Evolutionary conservation across 23 tunicate genomes (phyloP).

Genomic region (Diplosoma virens): DNA sequence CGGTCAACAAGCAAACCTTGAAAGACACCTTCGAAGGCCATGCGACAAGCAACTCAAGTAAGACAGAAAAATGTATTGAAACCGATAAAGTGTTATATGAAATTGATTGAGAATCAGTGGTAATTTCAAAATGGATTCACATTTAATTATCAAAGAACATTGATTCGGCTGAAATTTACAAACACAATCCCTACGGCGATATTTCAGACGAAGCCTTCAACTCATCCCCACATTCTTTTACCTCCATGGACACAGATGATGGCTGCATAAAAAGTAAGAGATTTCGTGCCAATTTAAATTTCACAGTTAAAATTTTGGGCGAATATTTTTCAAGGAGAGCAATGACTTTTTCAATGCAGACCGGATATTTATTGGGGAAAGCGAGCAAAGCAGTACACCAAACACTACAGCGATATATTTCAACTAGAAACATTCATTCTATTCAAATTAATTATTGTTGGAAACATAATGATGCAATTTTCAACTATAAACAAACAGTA

Average conservation of each 20-base stretch:
- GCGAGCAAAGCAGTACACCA: too few species aligned
- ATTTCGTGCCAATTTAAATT: not conserved
- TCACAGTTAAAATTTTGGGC: not conserved
- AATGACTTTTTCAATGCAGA: too few species aligned
- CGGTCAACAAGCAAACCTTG: slow-evolving; percentile 97
- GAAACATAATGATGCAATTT: too few species aligned
- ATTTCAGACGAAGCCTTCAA: not conserved
- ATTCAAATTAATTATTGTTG: too few species aligned
- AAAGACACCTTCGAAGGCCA: slow-evolving; percentile 87
- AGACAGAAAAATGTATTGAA: not conserved
- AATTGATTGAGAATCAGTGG: too few species aligned
- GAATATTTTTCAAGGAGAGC: not conserved
- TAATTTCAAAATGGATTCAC: too few species aligned
- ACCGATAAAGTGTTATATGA: too few species aligned
- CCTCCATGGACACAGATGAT: slow-evolving; percentile 11
- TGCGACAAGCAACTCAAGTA: slow-evolving; percentile 55
- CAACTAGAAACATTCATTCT: too few species aligned
- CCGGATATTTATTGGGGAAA: too few species aligned
- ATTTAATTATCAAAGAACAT: not conserved
- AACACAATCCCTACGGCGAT: not conserved
- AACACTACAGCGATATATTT: too few species aligned
- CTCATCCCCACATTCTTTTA: slow-evolving; percentile 4
- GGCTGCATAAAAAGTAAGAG: not conserved
- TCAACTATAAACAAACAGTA: too few species aligned
- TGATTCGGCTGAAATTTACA: not conserved